phyloP scores from a whole-genome alignment of 2,888 invertebrate species.

The Ichneumon xanthorius region DNA sequence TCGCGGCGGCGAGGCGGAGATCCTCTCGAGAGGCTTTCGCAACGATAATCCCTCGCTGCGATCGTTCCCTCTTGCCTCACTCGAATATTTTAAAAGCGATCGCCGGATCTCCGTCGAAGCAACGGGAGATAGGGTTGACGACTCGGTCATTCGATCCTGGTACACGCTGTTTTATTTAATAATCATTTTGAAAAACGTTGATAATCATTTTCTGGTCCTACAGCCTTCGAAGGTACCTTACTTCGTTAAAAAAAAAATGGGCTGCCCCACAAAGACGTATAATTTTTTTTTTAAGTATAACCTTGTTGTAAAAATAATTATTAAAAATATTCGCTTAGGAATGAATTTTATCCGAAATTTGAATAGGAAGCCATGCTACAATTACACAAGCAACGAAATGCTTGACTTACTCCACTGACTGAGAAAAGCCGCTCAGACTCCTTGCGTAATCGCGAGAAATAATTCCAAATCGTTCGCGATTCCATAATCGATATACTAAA shows the following conservation, averaged over 20 bases:
- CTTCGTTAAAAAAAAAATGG: neutral
- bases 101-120: constrained; percentile 11
- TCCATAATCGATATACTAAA: constrained; percentile 7
- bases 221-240: neutral
- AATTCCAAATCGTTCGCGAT: constrained; percentile 4
- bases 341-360: no score
- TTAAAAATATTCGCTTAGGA: no score
- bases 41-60: constrained; percentile 42
- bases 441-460: neutral
- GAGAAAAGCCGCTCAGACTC: neutral
- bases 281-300: neutral
- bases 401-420: neutral
- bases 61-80: constrained; percentile 52
- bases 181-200: neutral
- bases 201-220: neutral
- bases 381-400: no score
- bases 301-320: no score
- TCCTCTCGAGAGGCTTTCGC: constrained; percentile 39
- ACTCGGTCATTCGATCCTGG: constrained; percentile 1
- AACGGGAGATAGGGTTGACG: constrained; percentile 7
- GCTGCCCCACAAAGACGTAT: neutral
- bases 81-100: constrained; percentile 34
- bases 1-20: constrained; percentile 18
- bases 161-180: neutral
- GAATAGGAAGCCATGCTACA: no score